Percentiles rank a stretch among this genome's conserved stretches.
phyloP scores from a whole-genome alignment of 2,113 vertebrate genomes.

The Pungitius pungitius region DNA sequence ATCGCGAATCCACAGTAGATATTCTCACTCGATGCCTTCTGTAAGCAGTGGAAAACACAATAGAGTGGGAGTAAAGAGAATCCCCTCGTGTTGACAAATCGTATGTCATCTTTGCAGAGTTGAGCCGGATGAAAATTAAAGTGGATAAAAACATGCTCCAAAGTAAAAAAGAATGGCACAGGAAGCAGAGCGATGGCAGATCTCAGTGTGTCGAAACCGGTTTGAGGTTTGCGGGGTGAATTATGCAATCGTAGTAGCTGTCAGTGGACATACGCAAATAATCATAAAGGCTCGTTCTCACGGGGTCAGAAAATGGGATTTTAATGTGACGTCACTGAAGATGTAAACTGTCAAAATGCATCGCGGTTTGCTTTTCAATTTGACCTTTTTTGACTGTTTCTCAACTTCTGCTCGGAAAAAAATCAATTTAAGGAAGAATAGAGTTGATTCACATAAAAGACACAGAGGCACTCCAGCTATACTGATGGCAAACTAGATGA shows the following conservation, averaged over 20 bases:
- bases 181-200: slow-evolving; percentile 38
- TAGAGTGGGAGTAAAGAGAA: neutral
- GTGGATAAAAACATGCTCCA: neutral
- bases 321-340: neutral
- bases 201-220: slow-evolving; percentile 49
- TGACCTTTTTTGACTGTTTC: neutral
- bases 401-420: neutral
- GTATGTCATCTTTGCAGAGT: neutral
- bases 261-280: slow-evolving; percentile 50
- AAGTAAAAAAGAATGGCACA: slow-evolving; percentile 15
- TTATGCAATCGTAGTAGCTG: slow-evolving; percentile 52
- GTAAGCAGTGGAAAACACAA: slow-evolving; percentile 7
- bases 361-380: neutral
- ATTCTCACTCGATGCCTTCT: slow-evolving; percentile 37
- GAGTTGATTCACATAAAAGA: too few species aligned
- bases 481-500: neutral
- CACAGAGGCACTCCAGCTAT: neutral
- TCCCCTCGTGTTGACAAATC: neutral
- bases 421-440: neutral
- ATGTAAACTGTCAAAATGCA: neutral
- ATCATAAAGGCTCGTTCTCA: slow-evolving; percentile 10
- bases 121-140: neutral
- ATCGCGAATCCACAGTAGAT: slow-evolving; percentile 36
- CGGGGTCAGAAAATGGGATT: slow-evolving; percentile 61
- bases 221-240: slow-evolving; percentile 32